Base-by-base conservation (phyloP, 2,113 vertebrate species). In the Semnopithecus entellus region DNA sequence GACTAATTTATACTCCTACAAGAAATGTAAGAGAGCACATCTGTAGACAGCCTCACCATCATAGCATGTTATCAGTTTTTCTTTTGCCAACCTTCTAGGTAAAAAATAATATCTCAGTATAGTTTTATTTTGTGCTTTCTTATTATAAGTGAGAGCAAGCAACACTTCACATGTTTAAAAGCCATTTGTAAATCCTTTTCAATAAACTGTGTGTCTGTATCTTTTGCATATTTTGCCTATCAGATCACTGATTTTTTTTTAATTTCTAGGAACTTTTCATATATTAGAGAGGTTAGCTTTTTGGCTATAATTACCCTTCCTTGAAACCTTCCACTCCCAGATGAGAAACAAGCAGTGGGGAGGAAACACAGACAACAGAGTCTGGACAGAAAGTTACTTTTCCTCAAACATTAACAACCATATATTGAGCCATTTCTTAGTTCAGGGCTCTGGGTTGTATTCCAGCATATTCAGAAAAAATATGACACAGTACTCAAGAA, bases 181-280 rank as follows among this genome's bases (percentile, higher is more conserved):
- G 61, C 40, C 66, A 94, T 52, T 89, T 76, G 20, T 25, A 82
- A 23, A 14, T 83, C 68, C 68, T 94, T 90, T 94, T 73, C 40
- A 79, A 55, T 92, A 85, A 94, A 76, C 45, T 27, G 4, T 68
- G 16, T 86, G n/a, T 88, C 50, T 18, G 27, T 89, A 61, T 94
- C 8, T 79, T 90, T 90, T 83, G 30, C 11, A 27, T 50, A 45
- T 87, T 94, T 94, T 91, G 86, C 66, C 78, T 66, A 72, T 40
- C 89, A 52, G 59, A 59, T 83, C 38, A 38, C 38, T 78, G 52
- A n/a, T 84, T 48, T 94, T 95, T 93, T 50, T 89, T 81, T 96
- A 68, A 94, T 79, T 80, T 50, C 27, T 95, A 78, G 76, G 40
- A 80, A 93, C 35, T 64, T 83, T 92, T 94, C 90, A 79, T 88